Evolutionary conservation across 1,140 invertebrate species (phyloP), one percentile per base, ranked within the genome.

Genomic region (Anastatus disparis): DNA sequence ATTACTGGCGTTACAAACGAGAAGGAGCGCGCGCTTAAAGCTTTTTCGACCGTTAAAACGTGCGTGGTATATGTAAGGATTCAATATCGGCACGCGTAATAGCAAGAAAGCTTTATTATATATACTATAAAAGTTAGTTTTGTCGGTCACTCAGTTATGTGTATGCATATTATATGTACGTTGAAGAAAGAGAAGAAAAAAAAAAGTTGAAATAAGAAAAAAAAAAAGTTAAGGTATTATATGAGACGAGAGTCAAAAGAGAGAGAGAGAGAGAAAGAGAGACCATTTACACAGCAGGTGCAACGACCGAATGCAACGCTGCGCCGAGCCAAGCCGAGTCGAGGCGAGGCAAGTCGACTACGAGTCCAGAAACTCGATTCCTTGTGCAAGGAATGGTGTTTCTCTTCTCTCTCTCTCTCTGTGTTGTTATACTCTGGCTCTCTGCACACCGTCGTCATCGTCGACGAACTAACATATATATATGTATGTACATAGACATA

Each of bases 351-450:
- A 31, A 53, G 35, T 31, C 29, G 61, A 35, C 2, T 40, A n/a
- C n/a, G n/a, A n/a, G n/a, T n/a, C 6, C 29, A 27, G 66, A 69
- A 69, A 69, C 55, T 69, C 46, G 66, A 61, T 52, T 52, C 66
- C 46, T 61, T 35, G 65, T 22, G 26, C 59, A 15, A 46, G 59
- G 44, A 46, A 46, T 13, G 42, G 40, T 44, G 58, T n/a, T n/a
- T n/a, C n/a, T n/a, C n/a, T n/a, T n/a, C n/a, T n/a, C n/a, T n/a
- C n/a, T n/a, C n/a, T n/a, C n/a, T n/a, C n/a, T n/a, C n/a, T n/a
- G n/a, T n/a, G n/a, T n/a, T n/a, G n/a, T n/a, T n/a, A n/a, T n/a
- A n/a, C n/a, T n/a, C n/a, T n/a, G n/a, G n/a, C n/a, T n/a, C n/a
- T n/a, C n/a, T n/a, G n/a, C n/a, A n/a, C n/a, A n/a, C n/a, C n/a